These are phyloP conservation scores for Garra rufa DNA, from an alignment of 2,113 vertebrate genomes.

Conservation along the genomic window DNA sequence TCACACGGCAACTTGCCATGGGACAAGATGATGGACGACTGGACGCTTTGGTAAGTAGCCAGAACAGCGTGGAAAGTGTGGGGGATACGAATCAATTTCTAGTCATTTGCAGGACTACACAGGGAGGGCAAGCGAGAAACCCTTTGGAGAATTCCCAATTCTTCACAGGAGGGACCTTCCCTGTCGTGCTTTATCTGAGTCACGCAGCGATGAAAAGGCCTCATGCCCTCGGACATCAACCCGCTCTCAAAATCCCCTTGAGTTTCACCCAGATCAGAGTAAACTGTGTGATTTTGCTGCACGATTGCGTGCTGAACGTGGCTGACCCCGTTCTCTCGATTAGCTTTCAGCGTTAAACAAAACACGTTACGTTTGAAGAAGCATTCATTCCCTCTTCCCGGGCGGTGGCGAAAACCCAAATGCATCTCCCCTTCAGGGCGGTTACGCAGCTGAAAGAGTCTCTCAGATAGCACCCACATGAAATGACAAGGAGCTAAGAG, in stretches of 20 bases:
- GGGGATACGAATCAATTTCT: not conserved
- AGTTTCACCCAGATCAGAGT: not conserved
- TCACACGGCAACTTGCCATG: not conserved
- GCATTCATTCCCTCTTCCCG: not conserved
- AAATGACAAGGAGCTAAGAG: conserved; percentile 58
- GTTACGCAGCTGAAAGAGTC: conserved; percentile 53
- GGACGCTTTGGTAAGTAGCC: not conserved
- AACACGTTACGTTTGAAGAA: not conserved
- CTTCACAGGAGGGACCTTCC: not conserved
- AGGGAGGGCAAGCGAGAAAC: not conserved
- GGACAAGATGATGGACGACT: not conserved
- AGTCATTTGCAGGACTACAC: not conserved
- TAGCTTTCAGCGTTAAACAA: not conserved
- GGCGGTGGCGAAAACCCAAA: not conserved
- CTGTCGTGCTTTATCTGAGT: conserved; percentile 7
- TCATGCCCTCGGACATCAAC: not conserved
- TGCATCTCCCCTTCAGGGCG: conserved; percentile 14
- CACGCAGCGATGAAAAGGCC: conserved; percentile 10
- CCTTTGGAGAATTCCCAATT: not conserved
- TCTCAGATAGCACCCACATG: conserved; percentile 60
- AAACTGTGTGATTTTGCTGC: not conserved
- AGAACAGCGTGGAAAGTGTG: not conserved
- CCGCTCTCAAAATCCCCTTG: not conserved
- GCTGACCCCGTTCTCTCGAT: not conserved
- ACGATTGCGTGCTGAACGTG: not conserved